A percentile compares a stretch with the other conserved stretches of the same genome.
These are phyloP conservation scores for Palythoa grandiflora DNA, from an alignment of 92 coral and sea anemone genomes.

Conservation along the genomic window DNA sequence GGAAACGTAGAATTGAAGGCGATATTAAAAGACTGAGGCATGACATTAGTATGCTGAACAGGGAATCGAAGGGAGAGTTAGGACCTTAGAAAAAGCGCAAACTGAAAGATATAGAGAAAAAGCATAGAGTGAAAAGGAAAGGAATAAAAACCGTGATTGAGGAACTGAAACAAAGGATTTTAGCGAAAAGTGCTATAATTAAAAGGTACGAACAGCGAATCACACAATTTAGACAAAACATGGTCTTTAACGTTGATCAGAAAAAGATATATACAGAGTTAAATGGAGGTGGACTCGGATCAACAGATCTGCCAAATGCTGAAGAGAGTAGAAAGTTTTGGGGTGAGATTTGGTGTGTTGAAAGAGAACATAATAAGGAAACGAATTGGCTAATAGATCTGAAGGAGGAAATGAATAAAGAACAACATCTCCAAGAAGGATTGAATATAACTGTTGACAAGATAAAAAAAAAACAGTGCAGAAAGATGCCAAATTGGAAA, in stretches of 20 bases:
- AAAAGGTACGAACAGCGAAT: slow-evolving; percentile 25
- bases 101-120: neutral
- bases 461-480: too few relatives aligned
- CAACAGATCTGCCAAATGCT: slow-evolving; percentile 19
- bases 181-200: slow-evolving; percentile 11
- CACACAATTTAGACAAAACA: slow-evolving; percentile 15
- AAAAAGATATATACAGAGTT: slow-evolving; percentile 10
- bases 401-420: too few relatives aligned
- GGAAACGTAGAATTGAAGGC: slow-evolving; percentile 1
- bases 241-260: slow-evolving; percentile 13
- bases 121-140: neutral
- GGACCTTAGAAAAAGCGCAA: slow-evolving; percentile 1
- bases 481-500: too few relatives aligned
- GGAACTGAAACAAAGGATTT: slow-evolving; percentile 9
- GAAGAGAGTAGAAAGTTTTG: slow-evolving; percentile 26
- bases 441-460: too few relatives aligned
- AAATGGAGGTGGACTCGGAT: slow-evolving; percentile 24
- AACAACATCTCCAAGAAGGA: too few relatives aligned
- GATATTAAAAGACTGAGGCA: slow-evolving; percentile 21
- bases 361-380: neutral
- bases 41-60: slow-evolving; percentile 25
- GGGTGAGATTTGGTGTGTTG: slow-evolving; percentile 23
- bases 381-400: too few relatives aligned
- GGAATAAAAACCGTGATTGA: slow-evolving; percentile 19
- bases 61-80: slow-evolving; percentile 9